Conservation (phyloP, 2,113 vertebrate species). For the Crotalus horridus region DNA sequence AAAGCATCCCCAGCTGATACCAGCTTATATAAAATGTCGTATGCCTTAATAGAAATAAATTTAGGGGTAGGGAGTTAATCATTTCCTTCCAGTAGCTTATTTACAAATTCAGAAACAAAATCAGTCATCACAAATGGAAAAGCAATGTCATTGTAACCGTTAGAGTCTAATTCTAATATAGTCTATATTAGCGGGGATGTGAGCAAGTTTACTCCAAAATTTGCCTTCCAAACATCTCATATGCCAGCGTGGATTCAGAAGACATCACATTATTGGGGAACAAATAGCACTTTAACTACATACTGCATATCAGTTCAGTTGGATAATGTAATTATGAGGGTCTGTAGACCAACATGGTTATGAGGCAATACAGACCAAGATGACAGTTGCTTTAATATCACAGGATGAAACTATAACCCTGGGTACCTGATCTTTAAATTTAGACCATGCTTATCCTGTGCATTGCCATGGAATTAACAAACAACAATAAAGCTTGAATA, state of each 20-base stretch:
- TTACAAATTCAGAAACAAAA: neutral
- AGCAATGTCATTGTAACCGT: neutral
- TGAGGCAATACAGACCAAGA: neutral
- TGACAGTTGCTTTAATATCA: neutral
- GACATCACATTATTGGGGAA: neutral
- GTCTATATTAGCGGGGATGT: neutral
- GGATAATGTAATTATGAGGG: neutral
- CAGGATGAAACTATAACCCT: neutral
- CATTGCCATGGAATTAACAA: neutral
- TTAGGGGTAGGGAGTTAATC: neutral
- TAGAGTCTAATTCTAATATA: neutral
- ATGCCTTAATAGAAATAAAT: neutral
- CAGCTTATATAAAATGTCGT: neutral
- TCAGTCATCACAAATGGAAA: neutral
- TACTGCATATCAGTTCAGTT: neutral
- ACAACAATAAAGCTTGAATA: neutral
- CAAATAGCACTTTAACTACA: neutral
- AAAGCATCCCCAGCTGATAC: neutral
- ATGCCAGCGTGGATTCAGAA: neutral
- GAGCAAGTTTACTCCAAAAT: neutral
- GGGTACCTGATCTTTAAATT: neutral
- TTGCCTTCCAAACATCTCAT: neutral
- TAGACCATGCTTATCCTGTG: neutral
- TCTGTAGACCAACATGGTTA: neutral
- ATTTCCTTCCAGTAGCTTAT: neutral